These are phyloP conservation scores for Lordiphosa clarofinis DNA, from an alignment of 1,140 invertebrate genomes.

Conservation along the genomic window DNA sequence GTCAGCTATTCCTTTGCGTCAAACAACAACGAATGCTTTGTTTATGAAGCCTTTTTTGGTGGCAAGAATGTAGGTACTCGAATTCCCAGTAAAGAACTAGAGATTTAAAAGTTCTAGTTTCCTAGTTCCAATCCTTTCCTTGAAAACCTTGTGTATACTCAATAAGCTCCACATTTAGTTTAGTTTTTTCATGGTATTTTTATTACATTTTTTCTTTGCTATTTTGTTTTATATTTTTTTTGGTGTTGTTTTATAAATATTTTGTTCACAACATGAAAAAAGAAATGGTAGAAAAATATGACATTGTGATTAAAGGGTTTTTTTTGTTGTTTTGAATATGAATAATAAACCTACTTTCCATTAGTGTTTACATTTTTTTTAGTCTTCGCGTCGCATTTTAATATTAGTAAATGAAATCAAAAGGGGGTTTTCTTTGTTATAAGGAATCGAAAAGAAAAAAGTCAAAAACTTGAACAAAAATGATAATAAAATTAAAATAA, in stretches of 20 bases:
- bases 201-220: constrained; percentile 27
- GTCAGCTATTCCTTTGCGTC: too few relatives aligned
- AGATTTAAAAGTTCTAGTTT: too few relatives aligned
- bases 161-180: not conserved
- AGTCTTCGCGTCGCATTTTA: constrained; percentile 55
- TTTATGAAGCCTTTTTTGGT: too few relatives aligned
- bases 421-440: constrained; percentile 16
- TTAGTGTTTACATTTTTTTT: constrained; percentile 45
- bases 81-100: too few relatives aligned
- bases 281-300: constrained; percentile 76
- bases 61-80: too few relatives aligned
- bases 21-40: too few relatives aligned
- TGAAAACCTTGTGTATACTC: too few relatives aligned
- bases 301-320: constrained; percentile 48
- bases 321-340: constrained; percentile 27
- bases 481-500: constrained; percentile 33
- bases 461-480: constrained; percentile 18
- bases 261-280: constrained; percentile 71
- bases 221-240: constrained; percentile 19
- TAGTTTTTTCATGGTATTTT: constrained; percentile 24
- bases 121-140: too few relatives aligned
- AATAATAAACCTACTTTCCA: constrained; percentile 49
- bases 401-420: constrained; percentile 17
- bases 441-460: constrained; percentile 2
- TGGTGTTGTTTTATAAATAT: constrained; percentile 19